phyloP scores from a whole-genome alignment of 2,888 invertebrate species.

The Pediacus dermestoides region DNA sequence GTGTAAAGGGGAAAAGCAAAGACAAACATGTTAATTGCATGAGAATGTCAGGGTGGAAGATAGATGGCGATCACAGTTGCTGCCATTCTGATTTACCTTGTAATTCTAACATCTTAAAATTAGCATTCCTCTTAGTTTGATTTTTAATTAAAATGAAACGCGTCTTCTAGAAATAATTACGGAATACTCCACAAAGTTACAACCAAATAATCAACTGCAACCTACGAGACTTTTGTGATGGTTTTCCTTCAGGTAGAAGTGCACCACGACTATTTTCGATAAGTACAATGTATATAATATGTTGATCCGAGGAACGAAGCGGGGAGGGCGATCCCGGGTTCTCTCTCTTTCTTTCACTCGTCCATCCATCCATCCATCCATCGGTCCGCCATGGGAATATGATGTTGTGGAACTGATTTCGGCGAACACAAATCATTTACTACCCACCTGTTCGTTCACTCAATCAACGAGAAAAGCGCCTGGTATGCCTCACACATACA shows the following conservation, averaged over 20 bases:
- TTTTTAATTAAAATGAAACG: neutral
- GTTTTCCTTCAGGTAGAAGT: constrained; percentile 1
- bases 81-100: constrained; percentile 25
- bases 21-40: constrained; percentile 44
- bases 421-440: constrained; percentile 29
- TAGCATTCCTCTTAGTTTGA: constrained; percentile 2
- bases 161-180: too few species aligned
- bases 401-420: constrained; percentile 24
- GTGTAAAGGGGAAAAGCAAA: constrained; percentile 29
- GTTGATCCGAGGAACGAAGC: constrained; percentile 1
- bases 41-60: constrained; percentile 42
- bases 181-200: too few species aligned
- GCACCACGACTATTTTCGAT: neutral
- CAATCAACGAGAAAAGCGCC: constrained; percentile 30
- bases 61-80: constrained; percentile 44
- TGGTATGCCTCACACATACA: constrained; percentile 24
- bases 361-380: too few species aligned
- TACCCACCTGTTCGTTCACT: constrained; percentile 34
- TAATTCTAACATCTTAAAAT: constrained; percentile 7
- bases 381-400: constrained; percentile 17
- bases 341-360: too few species aligned
- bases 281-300: constrained; percentile 3
- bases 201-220: too few species aligned
- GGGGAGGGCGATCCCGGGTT: constrained; percentile 5
- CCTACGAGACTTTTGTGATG: too few species aligned